These are phyloP conservation scores for Loriculus beryllinus DNA, from an alignment of 2,797 vertebrate genomes.

Conservation along the genomic window DNA sequence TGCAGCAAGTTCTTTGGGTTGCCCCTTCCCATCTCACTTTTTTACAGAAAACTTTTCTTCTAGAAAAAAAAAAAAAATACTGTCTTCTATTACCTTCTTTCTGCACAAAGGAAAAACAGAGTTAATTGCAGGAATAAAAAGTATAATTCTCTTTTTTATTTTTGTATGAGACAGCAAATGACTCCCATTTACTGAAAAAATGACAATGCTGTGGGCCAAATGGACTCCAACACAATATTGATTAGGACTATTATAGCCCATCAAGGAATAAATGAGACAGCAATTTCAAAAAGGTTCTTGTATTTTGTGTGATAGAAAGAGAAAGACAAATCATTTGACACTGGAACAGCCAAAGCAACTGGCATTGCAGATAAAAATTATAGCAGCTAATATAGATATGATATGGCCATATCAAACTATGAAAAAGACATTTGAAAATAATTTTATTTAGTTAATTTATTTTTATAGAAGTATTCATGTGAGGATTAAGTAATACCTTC, in stretches of 20 bases:
- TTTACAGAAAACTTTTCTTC: neutral
- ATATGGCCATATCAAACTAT: neutral
- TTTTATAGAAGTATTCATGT: neutral
- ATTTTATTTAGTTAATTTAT: neutral
- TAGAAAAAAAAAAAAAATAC: neutral
- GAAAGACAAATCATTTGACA: neutral
- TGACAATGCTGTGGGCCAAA: constrained; percentile 5
- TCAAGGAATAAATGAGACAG: constrained; percentile 19
- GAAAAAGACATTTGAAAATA: neutral
- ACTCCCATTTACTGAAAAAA: constrained; percentile 20
- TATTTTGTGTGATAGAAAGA: neutral
- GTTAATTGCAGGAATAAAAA: constrained; percentile 11
- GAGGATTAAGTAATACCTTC: neutral
- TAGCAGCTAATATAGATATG: neutral
- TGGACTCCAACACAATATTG: constrained; percentile 37
- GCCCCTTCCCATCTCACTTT: neutral
- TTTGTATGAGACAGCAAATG: constrained; percentile 16
- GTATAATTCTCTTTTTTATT: constrained; percentile 32
- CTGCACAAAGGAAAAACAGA: neutral
- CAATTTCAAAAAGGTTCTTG: neutral
- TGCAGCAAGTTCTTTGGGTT: neutral
- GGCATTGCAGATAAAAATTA: neutral
- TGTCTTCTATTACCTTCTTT: neutral
- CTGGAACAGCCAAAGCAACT: neutral
- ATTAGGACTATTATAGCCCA: constrained; percentile 31